phyloP scores from a whole-genome alignment of 2,113 vertebrate species.

The Seriola rivoliana region DNA sequence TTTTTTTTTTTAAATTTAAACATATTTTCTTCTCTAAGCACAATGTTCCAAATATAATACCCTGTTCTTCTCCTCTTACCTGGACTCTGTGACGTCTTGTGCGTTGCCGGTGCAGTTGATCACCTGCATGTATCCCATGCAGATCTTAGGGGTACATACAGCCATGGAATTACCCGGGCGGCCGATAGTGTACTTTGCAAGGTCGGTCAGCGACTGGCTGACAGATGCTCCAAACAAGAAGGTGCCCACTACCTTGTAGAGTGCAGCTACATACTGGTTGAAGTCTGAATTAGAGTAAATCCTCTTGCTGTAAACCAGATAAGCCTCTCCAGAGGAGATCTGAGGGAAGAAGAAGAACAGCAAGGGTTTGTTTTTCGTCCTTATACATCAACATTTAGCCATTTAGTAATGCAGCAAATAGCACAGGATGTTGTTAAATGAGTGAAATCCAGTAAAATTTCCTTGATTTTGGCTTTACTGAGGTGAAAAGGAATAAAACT shows the following conservation, averaged over 20 bases:
- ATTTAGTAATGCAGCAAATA: conserved; percentile 7
- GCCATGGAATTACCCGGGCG: conserved; percentile 93
- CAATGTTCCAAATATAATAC: not conserved
- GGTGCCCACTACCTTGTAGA: conserved; percentile 92
- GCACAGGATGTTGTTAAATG: not conserved
- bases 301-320: conserved; percentile 90
- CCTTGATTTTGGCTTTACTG: not conserved
- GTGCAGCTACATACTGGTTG: conserved; percentile 93
- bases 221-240: conserved; percentile 89
- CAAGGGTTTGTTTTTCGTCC: not conserved
- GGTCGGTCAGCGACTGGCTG: conserved; percentile 93
- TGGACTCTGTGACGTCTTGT: conserved; percentile 89
- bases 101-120: conserved; percentile 88
- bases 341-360: conserved; percentile 57
- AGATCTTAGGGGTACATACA: conserved; percentile 90
- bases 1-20: not conserved
- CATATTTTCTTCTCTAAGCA: not conserved
- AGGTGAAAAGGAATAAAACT: not conserved
- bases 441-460: not conserved
- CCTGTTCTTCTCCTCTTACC: conserved; percentile 79
- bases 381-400: fast-evolving
- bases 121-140: conserved; percentile 84
- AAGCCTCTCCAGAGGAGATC: conserved; percentile 91
- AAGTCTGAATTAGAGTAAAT: conserved; percentile 91
- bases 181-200: conserved; percentile 95